Percentiles rank a stretch among this genome's conserved stretches.
Conservation (phyloP, 2,113 vertebrate species). For the Seriola rivoliana region DNA sequence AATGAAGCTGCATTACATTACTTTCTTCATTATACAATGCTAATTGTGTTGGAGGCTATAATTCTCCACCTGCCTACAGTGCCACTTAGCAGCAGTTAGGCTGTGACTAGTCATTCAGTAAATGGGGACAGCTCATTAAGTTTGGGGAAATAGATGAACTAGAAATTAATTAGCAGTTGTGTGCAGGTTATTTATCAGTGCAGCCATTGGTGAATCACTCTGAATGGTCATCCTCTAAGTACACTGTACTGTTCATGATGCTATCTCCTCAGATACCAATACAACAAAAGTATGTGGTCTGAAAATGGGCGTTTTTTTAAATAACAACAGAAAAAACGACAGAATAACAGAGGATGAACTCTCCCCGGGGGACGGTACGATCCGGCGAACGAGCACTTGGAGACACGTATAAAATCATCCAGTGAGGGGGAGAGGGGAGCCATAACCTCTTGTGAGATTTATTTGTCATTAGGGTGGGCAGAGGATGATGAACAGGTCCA, state of each 20-base stretch:
- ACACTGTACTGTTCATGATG: background rate
- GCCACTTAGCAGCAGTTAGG: conserved; percentile 45
- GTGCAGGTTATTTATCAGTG: conserved; percentile 27
- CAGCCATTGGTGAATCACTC: conserved; percentile 15
- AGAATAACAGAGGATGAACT: conserved; percentile 1
- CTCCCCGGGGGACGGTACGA: conserved; percentile 27
- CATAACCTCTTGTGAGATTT: conserved; percentile 56
- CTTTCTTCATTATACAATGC: conserved; percentile 39
- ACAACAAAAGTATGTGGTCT: background rate
- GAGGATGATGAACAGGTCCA: conserved; percentile 65
- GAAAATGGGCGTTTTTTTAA: conserved; percentile 18
- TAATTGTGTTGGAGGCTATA: conserved; percentile 58
- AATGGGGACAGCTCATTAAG: conserved; percentile 48
- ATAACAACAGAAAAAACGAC: conserved; percentile 22
- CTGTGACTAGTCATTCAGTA: conserved; percentile 36
- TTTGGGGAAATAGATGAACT: conserved; percentile 31
- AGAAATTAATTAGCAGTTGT: conserved; percentile 41
- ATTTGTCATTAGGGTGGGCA: conserved; percentile 50
- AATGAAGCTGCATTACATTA: conserved; percentile 39
- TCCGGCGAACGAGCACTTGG: conserved; percentile 53
- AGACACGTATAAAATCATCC: conserved; percentile 59
- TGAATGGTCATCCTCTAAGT: background rate
- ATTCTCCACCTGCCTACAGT: conserved; percentile 49
- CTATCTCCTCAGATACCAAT: background rate
- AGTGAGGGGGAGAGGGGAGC: conserved; percentile 30